Evolutionary conservation across 2,888 invertebrate genomes (phyloP), one percentile per base, ranked within the genome.

Genomic region (Geophilus truncorum): DNA sequence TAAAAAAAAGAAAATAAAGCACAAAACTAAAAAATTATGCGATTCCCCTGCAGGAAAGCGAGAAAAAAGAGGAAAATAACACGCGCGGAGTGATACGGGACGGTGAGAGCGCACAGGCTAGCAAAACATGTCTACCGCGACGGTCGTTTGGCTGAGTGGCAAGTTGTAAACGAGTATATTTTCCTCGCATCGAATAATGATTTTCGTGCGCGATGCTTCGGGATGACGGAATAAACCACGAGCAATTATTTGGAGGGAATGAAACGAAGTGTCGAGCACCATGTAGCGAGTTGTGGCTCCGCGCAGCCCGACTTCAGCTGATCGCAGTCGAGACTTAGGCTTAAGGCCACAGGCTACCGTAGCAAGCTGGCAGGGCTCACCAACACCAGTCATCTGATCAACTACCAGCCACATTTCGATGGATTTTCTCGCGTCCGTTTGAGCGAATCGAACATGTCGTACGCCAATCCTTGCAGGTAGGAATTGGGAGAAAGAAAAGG

Each of bases 401-500:
- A 77, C 7, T 77, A 34, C 36, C 77, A 36, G 25, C 34, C 34
- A 32, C 5, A 77, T 21, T 78, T 78, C 40, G 40, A 78, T 45
- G 78, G 78, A 21, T 78, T 45, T n/a, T 25, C 40, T 3, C 25
- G 30, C 34, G 34, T 34, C 36, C 32, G 18, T 12, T 7, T 77
- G 18, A 78, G 45, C 78, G 28, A 28, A n/a, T 25, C 23, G 18
- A 40, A 78, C 21, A 78, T 78, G 78, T 78, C 78, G n/a, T 78
- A 78, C 28, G 28, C 78, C 21, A 78, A 78, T 40, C 21, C 21
- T 4, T 34, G 78, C 78, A 78, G 78, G 78, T 78, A 78, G 45
- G 78, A 45, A 18, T 12, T 1, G 12, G 10, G 12, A 12, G 25
- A 40, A 78, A 10, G 4, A 5, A 5, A 4, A 77, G 2, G 25